phyloP scores from a whole-genome alignment of 1,140 invertebrate species.

The Homalodisca vitripennis region DNA sequence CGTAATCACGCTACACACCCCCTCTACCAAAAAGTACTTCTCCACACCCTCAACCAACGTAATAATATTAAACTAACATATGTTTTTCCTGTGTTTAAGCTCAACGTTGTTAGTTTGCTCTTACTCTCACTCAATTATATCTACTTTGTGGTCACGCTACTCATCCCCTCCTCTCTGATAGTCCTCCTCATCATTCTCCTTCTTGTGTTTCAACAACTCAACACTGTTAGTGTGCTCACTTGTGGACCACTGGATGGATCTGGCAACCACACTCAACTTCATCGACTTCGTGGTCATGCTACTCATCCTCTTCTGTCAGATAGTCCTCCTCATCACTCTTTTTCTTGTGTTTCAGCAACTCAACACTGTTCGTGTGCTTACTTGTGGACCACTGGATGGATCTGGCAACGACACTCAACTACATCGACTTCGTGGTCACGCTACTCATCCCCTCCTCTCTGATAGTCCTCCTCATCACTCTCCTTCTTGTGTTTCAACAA shows the following conservation, averaged over 20 bases:
- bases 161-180: slow-evolving; percentile 68
- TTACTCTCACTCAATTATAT: no score
- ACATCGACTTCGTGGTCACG: slow-evolving; percentile 66
- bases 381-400: no score
- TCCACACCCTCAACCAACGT: no score
- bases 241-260: slow-evolving; percentile 48
- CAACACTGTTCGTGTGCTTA: no score
- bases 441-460: slow-evolving; percentile 67
- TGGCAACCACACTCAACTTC: slow-evolving; percentile 63
- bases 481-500: slow-evolving; percentile 52
- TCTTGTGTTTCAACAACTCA: slow-evolving; percentile 39
- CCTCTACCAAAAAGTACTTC: no score
- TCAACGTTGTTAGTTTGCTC: no score
- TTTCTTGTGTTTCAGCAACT: slow-evolving; percentile 50
- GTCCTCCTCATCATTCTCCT: slow-evolving; percentile 70
- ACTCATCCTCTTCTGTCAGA: slow-evolving; percentile 65
- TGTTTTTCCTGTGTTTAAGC: no score
- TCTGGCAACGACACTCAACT: slow-evolving; percentile 61
- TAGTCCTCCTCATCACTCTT: slow-evolving; percentile 67
- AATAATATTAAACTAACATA: no score
- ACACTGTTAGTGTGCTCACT: slow-evolving; percentile 51
- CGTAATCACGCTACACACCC: no score
- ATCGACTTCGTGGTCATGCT: slow-evolving; percentile 70
- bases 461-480: slow-evolving; percentile 68
- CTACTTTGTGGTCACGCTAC: slow-evolving; percentile 66